Evolutionary conservation across 2,888 invertebrate genomes (phyloP).

Genomic region (Halocaridina rubra): DNA sequence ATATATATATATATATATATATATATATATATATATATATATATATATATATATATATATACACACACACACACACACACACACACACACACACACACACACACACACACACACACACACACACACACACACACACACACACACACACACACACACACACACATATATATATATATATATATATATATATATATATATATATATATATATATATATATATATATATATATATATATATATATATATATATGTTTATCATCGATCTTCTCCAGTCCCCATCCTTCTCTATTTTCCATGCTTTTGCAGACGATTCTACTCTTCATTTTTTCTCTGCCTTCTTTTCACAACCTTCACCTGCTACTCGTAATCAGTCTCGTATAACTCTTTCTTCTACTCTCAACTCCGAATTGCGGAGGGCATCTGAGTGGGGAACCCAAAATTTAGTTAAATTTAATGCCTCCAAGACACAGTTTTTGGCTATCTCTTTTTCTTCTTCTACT

Average conservation of each 20-base stretch:
- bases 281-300: background rate
- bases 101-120: background rate
- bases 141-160: background rate
- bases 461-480: no score
- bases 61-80: background rate
- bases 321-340: no score
- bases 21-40: background rate
- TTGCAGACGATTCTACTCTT: no score
- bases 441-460: no score
- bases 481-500: background rate
- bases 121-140: background rate
- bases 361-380: no score
- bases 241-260: background rate
- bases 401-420: no score
- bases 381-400: no score
- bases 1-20: background rate
- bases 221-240: background rate
- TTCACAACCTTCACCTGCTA: no score
- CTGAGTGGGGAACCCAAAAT: no score
- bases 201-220: background rate
- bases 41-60: slow-evolving; percentile 20
- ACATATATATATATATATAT: slow-evolving; percentile 10
- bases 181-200: slow-evolving; percentile 14
- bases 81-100: background rate
- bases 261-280: no score